Evolutionary conservation across 2,113 vertebrate genomes (phyloP).

Genomic region (Cephalopholis sonnerati): DNA sequence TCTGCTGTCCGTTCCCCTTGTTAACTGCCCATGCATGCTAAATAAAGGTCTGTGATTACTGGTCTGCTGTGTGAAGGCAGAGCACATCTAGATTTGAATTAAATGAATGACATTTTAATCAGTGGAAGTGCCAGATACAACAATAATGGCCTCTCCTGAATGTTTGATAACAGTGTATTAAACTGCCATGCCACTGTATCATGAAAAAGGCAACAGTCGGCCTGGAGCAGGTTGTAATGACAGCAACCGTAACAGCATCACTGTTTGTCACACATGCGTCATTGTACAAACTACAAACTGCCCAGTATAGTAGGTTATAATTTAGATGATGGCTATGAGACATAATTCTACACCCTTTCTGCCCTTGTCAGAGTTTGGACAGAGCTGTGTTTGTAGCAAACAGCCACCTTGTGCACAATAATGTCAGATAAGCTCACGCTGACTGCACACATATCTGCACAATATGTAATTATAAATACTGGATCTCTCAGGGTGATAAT

Average conservation of each 20-base stretch:
- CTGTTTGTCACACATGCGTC: background rate
- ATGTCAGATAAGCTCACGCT: background rate
- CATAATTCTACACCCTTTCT: background rate
- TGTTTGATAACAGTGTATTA: background rate
- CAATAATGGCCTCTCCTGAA: background rate
- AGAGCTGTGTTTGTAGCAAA: background rate
- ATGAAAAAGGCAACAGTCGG: conserved; percentile 1
- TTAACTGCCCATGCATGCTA: background rate
- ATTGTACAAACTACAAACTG: conserved; percentile 13
- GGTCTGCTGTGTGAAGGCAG: background rate
- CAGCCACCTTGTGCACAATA: background rate
- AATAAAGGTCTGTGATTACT: background rate
- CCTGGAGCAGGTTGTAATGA: background rate
- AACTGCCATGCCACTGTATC: background rate
- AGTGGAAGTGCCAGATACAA: background rate
- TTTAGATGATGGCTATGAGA: background rate
- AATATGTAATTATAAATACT: background rate
- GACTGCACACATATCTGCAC: background rate
- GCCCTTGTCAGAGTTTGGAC: background rate
- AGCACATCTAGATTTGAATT: background rate
- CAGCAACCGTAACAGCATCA: background rate
- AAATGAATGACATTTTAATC: background rate
- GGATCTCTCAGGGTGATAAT: background rate
- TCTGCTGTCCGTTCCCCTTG: background rate
- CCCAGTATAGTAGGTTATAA: conserved; percentile 1